Base-by-base conservation (phyloP, 2,797 vertebrate species). In the Melanogrammus aeglefinus region DNA sequence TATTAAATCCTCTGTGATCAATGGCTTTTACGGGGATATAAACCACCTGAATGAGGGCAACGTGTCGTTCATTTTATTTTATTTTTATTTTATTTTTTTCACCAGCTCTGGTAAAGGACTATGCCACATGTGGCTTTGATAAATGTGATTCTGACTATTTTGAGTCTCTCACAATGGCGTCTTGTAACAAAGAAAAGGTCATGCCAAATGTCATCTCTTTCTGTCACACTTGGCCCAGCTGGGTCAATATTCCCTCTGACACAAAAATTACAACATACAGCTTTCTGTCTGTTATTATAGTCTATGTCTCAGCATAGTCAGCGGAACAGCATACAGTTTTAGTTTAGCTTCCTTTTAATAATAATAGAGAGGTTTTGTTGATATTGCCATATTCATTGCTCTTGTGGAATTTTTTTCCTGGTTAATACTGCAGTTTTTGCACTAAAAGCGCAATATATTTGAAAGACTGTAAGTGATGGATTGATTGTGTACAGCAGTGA, bases 121-220 rank as follows among this genome's bases (percentile, higher is more conserved):
- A n/a, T 63, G 7, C 57, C 57, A n/a, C 57, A 24, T 24, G 47
- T 57, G n/a, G 21, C 57, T 7, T 24, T 6, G 21, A 63, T 63
- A 63, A 63, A 63, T 9, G 21, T 24, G 57, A 9, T 21, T 24
- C 21, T 63, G n/a, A 63, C 7, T n/a, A 63, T 63, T 8, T 63
- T 63, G 57, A 63, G 57, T 63, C n/a, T 63, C 57, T 63, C 57
- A n/a, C 57, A 24, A 63, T n/a, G 57, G n/a, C 21, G 57, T 63
- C 57, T 24, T 63, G 57, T n/a, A 63, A 24, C 57, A 63, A 63
- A 63, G 57, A 63, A 63, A 63, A 63, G 57, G 57, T 63, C 57
- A n/a, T 8, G 57, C 57, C 57, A 63, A 63, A 63, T 63, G 57
- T 63, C 57, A 24, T 63, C 21, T 63, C 57, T 63, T 24, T 63